Evolutionary conservation across 2,888 invertebrate genomes (phyloP).

Genomic region (Empis stercorea): DNA sequence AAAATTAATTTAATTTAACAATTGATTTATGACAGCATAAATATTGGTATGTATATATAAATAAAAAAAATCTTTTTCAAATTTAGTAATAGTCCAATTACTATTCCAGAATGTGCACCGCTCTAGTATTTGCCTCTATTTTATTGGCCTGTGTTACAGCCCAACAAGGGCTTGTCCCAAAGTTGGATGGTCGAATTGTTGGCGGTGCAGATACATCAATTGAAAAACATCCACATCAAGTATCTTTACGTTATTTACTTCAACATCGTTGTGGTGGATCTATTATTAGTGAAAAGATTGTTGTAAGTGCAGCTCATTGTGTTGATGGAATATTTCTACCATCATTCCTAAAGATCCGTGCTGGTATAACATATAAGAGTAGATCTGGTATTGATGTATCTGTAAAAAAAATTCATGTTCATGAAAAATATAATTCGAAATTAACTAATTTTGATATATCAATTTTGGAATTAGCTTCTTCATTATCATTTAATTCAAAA

Average conservation of each 20-base stretch:
- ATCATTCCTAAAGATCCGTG: constrained; percentile 23
- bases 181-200: constrained; percentile 32
- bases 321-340: constrained; percentile 16
- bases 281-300: constrained; percentile 23
- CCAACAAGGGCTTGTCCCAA: constrained; percentile 6
- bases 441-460: constrained; percentile 34
- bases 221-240: constrained; percentile 35
- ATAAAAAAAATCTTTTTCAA: too few species aligned
- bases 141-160: neutral
- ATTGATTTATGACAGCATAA: too few species aligned
- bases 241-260: constrained; percentile 29
- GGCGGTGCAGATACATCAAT: constrained; percentile 35
- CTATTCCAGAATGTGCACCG: too few species aligned
- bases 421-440: constrained; percentile 23
- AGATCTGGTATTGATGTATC: constrained; percentile 29
- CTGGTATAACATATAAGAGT: constrained; percentile 27
- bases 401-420: constrained; percentile 25
- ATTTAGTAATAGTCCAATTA: too few species aligned
- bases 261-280: constrained; percentile 38
- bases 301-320: constrained; percentile 38
- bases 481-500: neutral
- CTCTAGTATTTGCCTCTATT: too few species aligned
- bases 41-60: too few species aligned
- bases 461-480: constrained; percentile 19
- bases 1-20: too few species aligned